Evolutionary conservation across 2,888 invertebrate genomes (phyloP), one percentile per base, ranked within the genome.

Genomic region (Nemapogon koenigi): DNA sequence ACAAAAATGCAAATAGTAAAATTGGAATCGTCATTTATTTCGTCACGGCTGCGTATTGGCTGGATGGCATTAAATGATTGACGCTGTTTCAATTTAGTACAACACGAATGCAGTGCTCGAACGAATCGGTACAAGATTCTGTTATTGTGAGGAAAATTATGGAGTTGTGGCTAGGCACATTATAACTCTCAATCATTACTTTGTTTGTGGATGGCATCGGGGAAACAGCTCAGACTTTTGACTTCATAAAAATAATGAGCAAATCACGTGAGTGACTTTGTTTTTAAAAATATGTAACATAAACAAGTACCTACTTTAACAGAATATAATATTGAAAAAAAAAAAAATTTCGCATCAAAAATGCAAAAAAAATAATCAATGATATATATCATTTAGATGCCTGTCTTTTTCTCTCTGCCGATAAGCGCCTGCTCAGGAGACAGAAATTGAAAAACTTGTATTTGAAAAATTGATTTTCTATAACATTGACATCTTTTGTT

Each of bases 21-120:
- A 69, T 67, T 62, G 59, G 67, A 73, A 70, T 73, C 71, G 68
- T 76, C 72, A 71, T 78, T 76, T 72, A 69, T 72, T 65, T 58
- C 63, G 76, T 70, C 69, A 76, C 70, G 78, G 68, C 61, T 67
- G 60, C 59, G 60, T 70, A 66, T 70, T 64, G 61, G 71, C 16
- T 26, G 68, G 68, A 72, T 69, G 67, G 69, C 64, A 68, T 75
- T 73, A 73, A 76, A 76, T 75, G 71, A 71, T 70, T 64, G 76
- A 72, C 75, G 70, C 65, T 73, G 75, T 75, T 75, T 76, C 76
- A 76, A 78, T 78, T 78, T 73, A 65, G 61, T 68, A 56, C 69
- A 72, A 78, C 78, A 78, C 59, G 72, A 72, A 69, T 58, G 66
- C 66, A 56, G 52, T 64, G 55, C 67, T 75, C 58, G 76, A 78